Percentiles rank a stretch among this genome's conserved stretches.
These are phyloP conservation scores for Larimichthys crocea DNA, from an alignment of 2,113 vertebrate genomes.

Conservation along the genomic window DNA sequence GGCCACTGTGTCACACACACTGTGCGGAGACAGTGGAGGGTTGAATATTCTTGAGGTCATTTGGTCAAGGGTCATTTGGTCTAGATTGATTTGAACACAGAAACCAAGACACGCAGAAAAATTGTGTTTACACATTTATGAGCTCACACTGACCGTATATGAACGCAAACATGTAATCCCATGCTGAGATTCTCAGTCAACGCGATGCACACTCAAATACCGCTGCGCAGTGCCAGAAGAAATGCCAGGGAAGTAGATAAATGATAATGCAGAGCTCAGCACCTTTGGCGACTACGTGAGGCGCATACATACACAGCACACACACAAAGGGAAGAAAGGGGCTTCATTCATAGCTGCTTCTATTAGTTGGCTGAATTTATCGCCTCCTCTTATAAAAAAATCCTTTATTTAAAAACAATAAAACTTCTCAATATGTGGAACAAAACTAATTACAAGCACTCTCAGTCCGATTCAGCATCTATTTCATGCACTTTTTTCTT, in stretches of 20 bases:
- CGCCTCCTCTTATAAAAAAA: slow-evolving; percentile 33
- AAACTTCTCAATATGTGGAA: slow-evolving; percentile 37
- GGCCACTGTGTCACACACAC: slow-evolving; percentile 47
- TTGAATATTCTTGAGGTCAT: slow-evolving; percentile 52
- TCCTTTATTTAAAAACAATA: slow-evolving; percentile 30
- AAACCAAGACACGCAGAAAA: not conserved
- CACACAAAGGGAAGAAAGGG: slow-evolving; percentile 62
- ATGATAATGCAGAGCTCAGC: slow-evolving; percentile 67
- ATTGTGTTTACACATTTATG: not conserved
- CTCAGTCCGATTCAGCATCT: slow-evolving; percentile 12
- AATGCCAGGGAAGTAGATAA: slow-evolving; percentile 7
- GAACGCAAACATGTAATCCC: not conserved
- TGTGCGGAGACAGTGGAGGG: slow-evolving; percentile 53
- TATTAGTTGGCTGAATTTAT: slow-evolving; percentile 51
- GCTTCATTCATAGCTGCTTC: slow-evolving; percentile 54
- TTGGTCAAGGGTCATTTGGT: slow-evolving; percentile 52
- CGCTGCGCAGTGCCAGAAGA: not conserved
- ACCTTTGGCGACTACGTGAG: slow-evolving; percentile 62
- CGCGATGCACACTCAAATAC: not conserved
- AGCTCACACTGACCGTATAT: slow-evolving; percentile 4
- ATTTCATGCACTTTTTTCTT: slow-evolving; percentile 4
- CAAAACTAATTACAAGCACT: slow-evolving; percentile 45
- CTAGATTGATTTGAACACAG: slow-evolving; percentile 1
- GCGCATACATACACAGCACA: slow-evolving; percentile 37
- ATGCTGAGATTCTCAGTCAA: not conserved